Base-by-base conservation (phyloP, 2,797 vertebrate genomes). In the Rousettus madagascariensis region DNA sequence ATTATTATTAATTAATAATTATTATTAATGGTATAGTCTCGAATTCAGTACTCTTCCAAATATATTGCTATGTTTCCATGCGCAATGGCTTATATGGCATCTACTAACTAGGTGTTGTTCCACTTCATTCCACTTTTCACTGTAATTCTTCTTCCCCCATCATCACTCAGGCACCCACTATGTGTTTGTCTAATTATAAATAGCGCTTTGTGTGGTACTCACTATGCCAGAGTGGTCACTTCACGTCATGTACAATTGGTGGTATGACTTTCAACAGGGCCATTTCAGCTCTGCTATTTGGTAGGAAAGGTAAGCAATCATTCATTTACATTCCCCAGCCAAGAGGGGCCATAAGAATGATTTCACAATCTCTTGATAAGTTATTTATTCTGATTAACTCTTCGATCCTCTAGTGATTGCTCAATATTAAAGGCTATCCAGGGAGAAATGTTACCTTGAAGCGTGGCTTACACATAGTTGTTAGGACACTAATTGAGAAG, bases 181-280 rank as follows among this genome's bases (percentile, higher is more conserved):
- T 0, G 2, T 36, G 22, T 33, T 33, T 33, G 2, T 41, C 41
- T 46, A 38, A 26, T 36, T 77, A 5, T 22, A 30, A 82, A 38
- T 7, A 55, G 17, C 13, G 10, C 28, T 30, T 59, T 30, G 30
- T 28, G 38, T n/a, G 30, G 59, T 33, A 53, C 19, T 41, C 26
- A 9, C 13, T 26, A 3, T 6, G 6, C 15, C 69, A 79, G 30
- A 38, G 17, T 6, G 1, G 20, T 55, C 10, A 6, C 20, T 75
- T 15, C 12, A 8, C 1, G 0, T 15, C 36, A 30, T 19, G 16
- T 12, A n/a, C 20, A 15, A 0, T 8, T n/a, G 15, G 10, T 13
- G 65, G 46, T 28, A 30, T 24, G 41, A 36, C 20, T 33, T 33
- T 82, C 66, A 36, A 0, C 2, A 30, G 19, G 55, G 49, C 7